Conservation (phyloP, 2,888 invertebrate genomes). For the Hypercompe scribonia region DNA sequence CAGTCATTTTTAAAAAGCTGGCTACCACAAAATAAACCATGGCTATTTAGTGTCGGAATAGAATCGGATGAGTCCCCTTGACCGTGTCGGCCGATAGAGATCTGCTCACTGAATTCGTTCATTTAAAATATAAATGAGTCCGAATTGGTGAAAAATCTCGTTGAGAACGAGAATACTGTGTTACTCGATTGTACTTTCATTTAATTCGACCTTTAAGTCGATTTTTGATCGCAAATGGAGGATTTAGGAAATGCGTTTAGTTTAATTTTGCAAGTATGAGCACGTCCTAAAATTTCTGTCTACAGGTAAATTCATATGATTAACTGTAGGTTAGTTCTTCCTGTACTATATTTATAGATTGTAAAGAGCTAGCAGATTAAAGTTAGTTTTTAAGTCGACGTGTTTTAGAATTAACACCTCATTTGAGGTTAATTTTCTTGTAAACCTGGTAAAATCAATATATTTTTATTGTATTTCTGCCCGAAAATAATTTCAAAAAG, state of each 20-base stretch:
- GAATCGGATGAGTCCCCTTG: constrained; percentile 76
- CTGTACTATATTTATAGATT: too few relatives aligned
- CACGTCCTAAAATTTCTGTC: too few relatives aligned
- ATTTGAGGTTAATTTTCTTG: too few relatives aligned
- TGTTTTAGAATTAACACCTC: not conserved
- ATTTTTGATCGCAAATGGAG: constrained; percentile 4
- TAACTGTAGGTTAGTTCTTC: too few relatives aligned
- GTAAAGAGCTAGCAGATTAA: not conserved
- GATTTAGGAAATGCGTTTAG: not conserved
- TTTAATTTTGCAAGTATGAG: not conserved
- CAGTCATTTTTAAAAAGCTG: constrained; percentile 69
- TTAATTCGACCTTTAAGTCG: constrained; percentile 24
- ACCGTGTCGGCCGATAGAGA: constrained; percentile 76
- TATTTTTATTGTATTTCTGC: not conserved
- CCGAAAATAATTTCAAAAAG: not conserved
- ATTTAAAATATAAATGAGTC: constrained; percentile 76
- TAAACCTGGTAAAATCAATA: too few relatives aligned
- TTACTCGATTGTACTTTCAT: constrained; percentile 32
- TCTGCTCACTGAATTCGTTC: constrained; percentile 74
- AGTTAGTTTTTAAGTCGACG: not conserved
- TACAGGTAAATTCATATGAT: not conserved
- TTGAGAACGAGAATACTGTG: constrained; percentile 46
- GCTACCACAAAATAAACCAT: constrained; percentile 76
- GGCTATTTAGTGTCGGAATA: constrained; percentile 76
- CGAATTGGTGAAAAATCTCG: constrained; percentile 62